These are phyloP conservation scores for Ovis canadensis DNA, from an alignment of 2,113 vertebrate species.

Conservation along the genomic window DNA sequence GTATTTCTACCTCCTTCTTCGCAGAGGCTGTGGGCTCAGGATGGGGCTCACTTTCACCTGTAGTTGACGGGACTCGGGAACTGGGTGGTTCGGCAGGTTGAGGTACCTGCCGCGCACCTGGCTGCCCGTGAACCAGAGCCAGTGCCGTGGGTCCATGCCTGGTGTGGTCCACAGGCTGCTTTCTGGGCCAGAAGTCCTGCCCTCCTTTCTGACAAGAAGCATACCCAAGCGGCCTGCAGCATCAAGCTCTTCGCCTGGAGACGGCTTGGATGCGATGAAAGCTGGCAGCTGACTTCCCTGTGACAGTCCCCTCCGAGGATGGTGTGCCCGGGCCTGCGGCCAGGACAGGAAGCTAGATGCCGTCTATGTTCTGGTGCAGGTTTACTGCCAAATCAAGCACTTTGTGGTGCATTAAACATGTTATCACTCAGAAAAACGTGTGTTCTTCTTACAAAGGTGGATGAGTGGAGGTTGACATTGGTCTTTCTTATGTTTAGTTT, in stretches of 20 bases:
- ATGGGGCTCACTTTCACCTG: neutral
- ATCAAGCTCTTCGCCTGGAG: fast-evolving
- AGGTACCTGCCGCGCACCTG: fast-evolving
- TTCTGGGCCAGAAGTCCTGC: neutral
- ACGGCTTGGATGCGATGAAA: fast-evolving
- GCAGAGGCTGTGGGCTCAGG: fast-evolving
- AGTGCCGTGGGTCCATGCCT: fast-evolving
- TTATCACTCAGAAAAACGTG: neutral
- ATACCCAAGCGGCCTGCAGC: neutral
- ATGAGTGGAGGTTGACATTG: neutral
- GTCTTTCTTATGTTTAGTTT: neutral
- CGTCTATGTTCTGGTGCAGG: no score
- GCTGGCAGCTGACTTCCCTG: neutral
- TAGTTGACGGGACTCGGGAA: fast-evolving
- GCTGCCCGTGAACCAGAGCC: neutral
- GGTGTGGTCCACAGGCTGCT: neutral
- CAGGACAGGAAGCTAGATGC: fast-evolving
- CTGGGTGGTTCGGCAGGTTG: neutral
- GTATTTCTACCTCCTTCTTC: fast-evolving
- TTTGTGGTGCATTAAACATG: fast-evolving
- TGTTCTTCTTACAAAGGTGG: neutral
- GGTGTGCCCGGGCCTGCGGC: fast-evolving
- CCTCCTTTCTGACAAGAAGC: neutral
- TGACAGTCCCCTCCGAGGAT: neutral
- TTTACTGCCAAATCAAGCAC: neutral